Conservation (phyloP, 2,888 invertebrate species). For the Chymomyza amoena region DNA sequence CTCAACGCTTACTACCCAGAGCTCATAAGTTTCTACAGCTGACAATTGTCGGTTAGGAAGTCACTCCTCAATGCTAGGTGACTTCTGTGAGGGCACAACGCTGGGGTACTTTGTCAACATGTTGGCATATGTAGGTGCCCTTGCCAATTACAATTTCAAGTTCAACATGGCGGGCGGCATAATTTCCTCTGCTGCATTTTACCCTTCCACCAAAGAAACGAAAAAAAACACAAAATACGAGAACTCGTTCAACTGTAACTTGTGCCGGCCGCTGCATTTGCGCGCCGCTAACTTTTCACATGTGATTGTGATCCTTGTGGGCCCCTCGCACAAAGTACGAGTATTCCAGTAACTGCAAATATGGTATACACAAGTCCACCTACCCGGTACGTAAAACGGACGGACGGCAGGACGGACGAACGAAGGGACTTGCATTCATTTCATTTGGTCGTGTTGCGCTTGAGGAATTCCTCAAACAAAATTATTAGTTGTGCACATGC, state of each 20-base stretch:
- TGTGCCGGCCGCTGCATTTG: conserved; percentile 33
- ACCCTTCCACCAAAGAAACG: not conserved
- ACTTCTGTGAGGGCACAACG: conserved; percentile 17
- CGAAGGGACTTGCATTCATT: conserved; percentile 6
- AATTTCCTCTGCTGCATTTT: conserved; percentile 43
- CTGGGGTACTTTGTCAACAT: conserved; percentile 28
- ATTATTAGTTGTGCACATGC: conserved; percentile 74
- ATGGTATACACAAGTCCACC: not conserved
- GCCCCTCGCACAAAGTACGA: conserved; percentile 2
- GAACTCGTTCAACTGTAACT: conserved; percentile 64
- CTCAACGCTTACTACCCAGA: not conserved
- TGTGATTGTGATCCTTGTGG: conserved; percentile 49
- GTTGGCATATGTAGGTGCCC: conserved; percentile 69
- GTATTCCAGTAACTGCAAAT: not conserved
- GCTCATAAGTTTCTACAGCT: conserved; percentile 26
- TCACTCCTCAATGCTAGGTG: conserved; percentile 6
- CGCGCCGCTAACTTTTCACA: conserved; percentile 68
- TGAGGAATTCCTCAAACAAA: conserved; percentile 64
- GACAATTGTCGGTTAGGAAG: conserved; percentile 23
- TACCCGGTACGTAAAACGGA: conserved; percentile 3
- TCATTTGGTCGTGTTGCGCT: conserved; percentile 62
- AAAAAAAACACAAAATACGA: not conserved
- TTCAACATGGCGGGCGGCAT: conserved; percentile 75
- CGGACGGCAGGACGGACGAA: not conserved
- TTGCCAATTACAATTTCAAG: conserved; percentile 75